Percentiles rank a stretch among this genome's conserved stretches.
Conservation (phyloP, 1,140 invertebrate genomes). For the Megathymus violae region DNA sequence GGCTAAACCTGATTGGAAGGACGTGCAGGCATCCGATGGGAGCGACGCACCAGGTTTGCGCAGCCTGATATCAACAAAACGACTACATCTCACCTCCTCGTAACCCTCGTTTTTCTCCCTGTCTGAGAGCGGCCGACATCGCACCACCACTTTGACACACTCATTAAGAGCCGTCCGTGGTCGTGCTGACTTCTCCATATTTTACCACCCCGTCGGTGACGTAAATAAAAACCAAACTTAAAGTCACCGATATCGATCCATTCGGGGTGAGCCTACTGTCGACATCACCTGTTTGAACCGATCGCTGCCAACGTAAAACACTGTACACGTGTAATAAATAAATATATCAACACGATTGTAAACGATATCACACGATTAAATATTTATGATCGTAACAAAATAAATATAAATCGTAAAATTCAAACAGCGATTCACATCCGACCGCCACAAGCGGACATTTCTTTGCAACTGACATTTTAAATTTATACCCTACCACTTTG, state of each 20-base stretch:
- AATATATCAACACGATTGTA: conserved; percentile 46
- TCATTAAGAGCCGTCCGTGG: conserved; percentile 86
- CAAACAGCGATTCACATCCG: conserved; percentile 50
- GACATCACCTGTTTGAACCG: conserved; percentile 68
- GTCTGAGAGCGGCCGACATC: conserved; percentile 95
- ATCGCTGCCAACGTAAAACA: conserved; percentile 39
- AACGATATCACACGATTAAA: conserved; percentile 46
- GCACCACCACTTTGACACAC: conserved; percentile 94
- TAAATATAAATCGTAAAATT: conserved; percentile 79
- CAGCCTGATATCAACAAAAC: conserved; percentile 63
- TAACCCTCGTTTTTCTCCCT: conserved; percentile 91
- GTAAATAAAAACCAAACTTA: conserved; percentile 62
- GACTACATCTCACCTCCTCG: conserved; percentile 83
- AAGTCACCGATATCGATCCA: conserved; percentile 81
- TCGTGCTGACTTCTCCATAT: conserved; percentile 79
- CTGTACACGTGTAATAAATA: conserved; percentile 46
- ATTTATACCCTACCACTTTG: conserved; percentile 29
- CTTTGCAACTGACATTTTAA: conserved; percentile 68
- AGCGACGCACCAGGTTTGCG: conserved; percentile 64
- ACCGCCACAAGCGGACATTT: conserved; percentile 67
- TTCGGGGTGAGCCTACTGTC: conserved; percentile 68
- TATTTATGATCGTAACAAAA: conserved; percentile 67
- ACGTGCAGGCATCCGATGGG: conserved; percentile 23
- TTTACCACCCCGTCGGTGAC: conserved; percentile 55
- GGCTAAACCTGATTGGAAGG: not conserved